Conservation (phyloP, 2,888 invertebrate genomes). For the Dasysyrphus tricinctus region DNA sequence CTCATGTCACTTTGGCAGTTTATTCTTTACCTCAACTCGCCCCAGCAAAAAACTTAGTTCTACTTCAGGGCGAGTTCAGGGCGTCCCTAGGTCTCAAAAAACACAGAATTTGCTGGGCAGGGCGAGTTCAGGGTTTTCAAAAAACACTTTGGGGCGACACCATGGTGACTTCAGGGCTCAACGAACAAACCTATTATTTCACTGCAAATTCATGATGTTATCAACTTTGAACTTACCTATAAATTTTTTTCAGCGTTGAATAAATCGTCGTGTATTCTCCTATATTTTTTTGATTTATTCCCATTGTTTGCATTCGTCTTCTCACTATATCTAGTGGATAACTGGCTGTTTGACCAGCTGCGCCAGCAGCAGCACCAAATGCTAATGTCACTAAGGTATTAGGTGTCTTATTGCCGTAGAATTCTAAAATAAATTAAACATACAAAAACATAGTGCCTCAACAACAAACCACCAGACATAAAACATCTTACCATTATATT, state of each 20-base stretch:
- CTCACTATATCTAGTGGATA: slow-evolving; percentile 97
- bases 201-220: neutral
- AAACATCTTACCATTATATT: slow-evolving; percentile 87
- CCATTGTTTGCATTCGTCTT: slow-evolving; percentile 86
- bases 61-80: too few species aligned
- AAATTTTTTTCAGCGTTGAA: slow-evolving; percentile 88
- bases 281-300: slow-evolving; percentile 83
- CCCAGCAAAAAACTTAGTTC: too few species aligned
- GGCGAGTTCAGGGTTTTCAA: too few species aligned
- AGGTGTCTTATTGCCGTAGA: slow-evolving; percentile 83
- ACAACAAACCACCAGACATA: neutral
- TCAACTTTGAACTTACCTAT: slow-evolving; percentile 85
- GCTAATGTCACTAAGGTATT: slow-evolving; percentile 87
- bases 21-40: too few species aligned
- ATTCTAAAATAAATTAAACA: slow-evolving; percentile 79
- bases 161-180: too few species aligned
- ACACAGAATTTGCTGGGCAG: too few species aligned
- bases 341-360: slow-evolving; percentile 96
- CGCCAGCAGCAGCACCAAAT: slow-evolving; percentile 96
- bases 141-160: too few species aligned
- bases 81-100: too few species aligned
- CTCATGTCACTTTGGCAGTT: too few species aligned
- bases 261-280: slow-evolving; percentile 87
- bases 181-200: too few species aligned
- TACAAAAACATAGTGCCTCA: neutral